phyloP scores from a whole-genome alignment of 2,797 vertebrate species.

The Hoplostethus atlanticus region DNA sequence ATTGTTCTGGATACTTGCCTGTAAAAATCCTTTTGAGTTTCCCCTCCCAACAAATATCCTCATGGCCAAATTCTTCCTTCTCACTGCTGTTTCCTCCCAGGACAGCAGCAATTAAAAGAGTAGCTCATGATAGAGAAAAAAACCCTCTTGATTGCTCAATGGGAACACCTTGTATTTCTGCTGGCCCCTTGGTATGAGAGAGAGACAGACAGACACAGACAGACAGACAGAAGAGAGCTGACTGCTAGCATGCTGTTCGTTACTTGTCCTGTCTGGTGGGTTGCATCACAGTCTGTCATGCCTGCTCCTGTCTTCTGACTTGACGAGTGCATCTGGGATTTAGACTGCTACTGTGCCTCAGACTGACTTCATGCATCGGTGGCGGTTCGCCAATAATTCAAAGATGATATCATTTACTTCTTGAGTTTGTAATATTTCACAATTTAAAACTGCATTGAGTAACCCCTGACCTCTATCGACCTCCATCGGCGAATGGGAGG shows the following conservation, averaged over 20 bases:
- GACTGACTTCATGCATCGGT: not conserved
- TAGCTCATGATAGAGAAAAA: conserved; percentile 30
- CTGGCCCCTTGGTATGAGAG: conserved; percentile 20
- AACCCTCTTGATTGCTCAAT: conserved; percentile 34
- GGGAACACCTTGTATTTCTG: conserved; percentile 33
- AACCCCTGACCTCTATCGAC: too few species aligned
- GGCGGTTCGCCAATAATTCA: too few species aligned
- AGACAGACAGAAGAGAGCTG: not conserved
- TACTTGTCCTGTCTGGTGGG: conserved; percentile 23
- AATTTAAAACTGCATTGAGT: too few species aligned
- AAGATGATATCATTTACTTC: not conserved
- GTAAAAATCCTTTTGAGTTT: not conserved
- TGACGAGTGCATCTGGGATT: conserved; percentile 10
- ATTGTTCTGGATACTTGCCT: not conserved
- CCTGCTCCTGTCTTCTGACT: conserved; percentile 18
- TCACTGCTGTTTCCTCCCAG: not conserved
- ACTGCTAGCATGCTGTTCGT: conserved; percentile 12
- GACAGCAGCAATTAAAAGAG: conserved; percentile 15
- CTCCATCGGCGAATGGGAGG: too few species aligned
- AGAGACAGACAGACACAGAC: not conserved
- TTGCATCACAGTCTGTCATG: conserved; percentile 44
- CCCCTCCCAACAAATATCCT: not conserved
- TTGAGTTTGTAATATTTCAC: not conserved
- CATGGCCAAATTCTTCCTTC: not conserved
- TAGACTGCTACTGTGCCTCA: not conserved